Conservation (phyloP, 2,113 vertebrate genomes). For the Columbina picui region DNA sequence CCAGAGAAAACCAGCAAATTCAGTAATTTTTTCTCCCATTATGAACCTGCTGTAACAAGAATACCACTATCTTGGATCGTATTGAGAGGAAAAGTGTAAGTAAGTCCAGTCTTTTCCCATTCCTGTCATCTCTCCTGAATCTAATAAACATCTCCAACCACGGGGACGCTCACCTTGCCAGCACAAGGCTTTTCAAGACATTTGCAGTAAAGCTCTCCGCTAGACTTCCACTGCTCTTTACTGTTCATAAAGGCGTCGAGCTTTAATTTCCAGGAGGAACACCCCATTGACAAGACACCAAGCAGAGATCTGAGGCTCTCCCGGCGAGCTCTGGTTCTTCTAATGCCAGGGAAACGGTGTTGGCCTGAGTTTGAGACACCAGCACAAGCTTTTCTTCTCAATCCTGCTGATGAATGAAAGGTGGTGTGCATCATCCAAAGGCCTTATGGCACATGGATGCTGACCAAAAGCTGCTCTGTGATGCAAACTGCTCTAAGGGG, state of each 20-base stretch:
- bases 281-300: not conserved
- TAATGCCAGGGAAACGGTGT: conserved; percentile 56
- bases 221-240: not conserved
- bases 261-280: conserved; percentile 48
- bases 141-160: not conserved
- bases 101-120: not conserved
- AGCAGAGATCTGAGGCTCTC: conserved; percentile 58
- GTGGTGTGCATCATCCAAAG: conserved; percentile 39
- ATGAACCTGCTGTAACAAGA: not conserved
- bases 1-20: not conserved
- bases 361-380: conserved; percentile 53
- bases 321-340: not conserved
- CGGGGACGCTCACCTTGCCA: not conserved
- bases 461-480: conserved; percentile 59
- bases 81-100: not conserved
- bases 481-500: conserved; percentile 31
- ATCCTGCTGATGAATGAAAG: conserved; percentile 71
- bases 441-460: conserved; percentile 26
- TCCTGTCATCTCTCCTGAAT: not conserved
- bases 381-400: conserved; percentile 69
- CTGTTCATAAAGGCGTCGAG: not conserved
- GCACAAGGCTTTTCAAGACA: not conserved
- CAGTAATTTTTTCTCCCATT: not conserved
- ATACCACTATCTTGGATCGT: not conserved
- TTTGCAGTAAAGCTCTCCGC: not conserved